Base-by-base conservation (phyloP, 2,797 vertebrate genomes). In the Mergus octosetaceus region DNA sequence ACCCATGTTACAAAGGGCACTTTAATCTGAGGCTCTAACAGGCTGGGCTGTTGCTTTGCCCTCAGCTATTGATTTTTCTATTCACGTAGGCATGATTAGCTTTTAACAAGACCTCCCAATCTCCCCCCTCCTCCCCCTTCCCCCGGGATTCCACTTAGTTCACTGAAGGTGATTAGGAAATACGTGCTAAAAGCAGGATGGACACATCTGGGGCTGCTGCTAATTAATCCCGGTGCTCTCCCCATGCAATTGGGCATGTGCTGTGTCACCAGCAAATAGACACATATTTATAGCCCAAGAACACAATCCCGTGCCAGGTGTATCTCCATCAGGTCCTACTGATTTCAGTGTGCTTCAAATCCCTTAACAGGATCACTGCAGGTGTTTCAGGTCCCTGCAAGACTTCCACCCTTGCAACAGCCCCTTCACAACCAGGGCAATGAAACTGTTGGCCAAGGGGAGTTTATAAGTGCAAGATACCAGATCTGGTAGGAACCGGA, bases 191-290 rank as follows among this genome's bases (percentile, higher is more conserved):
- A 83, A 1, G 6, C 61, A 62, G 54, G 7, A 41, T 25, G 78
- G 69, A 68, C 79, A 88, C 49, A 65, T 57, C n/a, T 72, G 85
- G 62, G 54, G 15, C 41, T 70, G 64, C 0, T 1, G 38, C 30
- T 70, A 38, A 88, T 75, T 87, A 78, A 70, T 75, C 41, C 70
- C 58, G 0, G 0, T 0, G 8, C n/a, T 93, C 70, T 60, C n/a
- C 47, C 7, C 0, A 1, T 32, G 25, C 58, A 72, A 68, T 11
- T 0, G 0, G 43, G 25, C 60, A 78, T 0, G 0, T 32, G n/a
- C 4, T 18, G 43, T 28, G 20, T 45, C 25, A 6, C 4, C 61
- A 66, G 49, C 49, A 84, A 39, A 76, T 27, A 49, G 57, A 61
- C 4, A 21, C 1, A 13, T 13, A 41, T 54, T 75, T 75, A 54